Percentiles rank a stretch among this genome's conserved stretches.
phyloP scores from a whole-genome alignment of 2,888 invertebrate genomes.

The Callimorpha dominula region DNA sequence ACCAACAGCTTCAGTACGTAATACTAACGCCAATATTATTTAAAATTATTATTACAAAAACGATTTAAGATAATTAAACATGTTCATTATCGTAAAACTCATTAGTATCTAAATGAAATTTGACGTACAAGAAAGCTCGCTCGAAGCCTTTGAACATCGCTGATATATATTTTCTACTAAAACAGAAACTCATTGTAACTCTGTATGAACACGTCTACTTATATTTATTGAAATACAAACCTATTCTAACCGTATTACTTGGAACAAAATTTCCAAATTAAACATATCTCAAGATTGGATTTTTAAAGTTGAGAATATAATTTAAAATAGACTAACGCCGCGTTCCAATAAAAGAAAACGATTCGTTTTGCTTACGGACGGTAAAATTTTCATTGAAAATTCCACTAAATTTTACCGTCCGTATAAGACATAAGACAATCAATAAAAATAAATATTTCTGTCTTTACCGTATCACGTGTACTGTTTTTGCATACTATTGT shows the following conservation, averaged over 20 bases:
- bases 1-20: background rate
- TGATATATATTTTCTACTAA: constrained; percentile 1
- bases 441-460: too few relatives aligned
- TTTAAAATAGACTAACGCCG: too few relatives aligned
- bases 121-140: background rate
- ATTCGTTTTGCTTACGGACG: too few relatives aligned
- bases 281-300: background rate
- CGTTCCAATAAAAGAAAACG: too few relatives aligned
- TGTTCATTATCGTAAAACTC: background rate
- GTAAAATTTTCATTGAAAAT: too few relatives aligned
- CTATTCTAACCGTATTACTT: background rate
- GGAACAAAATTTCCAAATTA: background rate
- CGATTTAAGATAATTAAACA: background rate
- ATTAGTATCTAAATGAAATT: background rate
- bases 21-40: background rate
- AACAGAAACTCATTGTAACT: constrained; percentile 15
- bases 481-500: too few relatives aligned
- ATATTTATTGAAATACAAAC: background rate
- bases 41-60: background rate
- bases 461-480: too few relatives aligned
- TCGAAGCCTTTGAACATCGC: constrained; percentile 1
- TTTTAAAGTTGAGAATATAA: background rate
- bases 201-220: background rate
- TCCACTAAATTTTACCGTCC: too few relatives aligned
- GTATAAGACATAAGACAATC: too few relatives aligned